Evolutionary conservation across 2,797 vertebrate species (phyloP).

Genomic region (Cottoperca gobio): DNA sequence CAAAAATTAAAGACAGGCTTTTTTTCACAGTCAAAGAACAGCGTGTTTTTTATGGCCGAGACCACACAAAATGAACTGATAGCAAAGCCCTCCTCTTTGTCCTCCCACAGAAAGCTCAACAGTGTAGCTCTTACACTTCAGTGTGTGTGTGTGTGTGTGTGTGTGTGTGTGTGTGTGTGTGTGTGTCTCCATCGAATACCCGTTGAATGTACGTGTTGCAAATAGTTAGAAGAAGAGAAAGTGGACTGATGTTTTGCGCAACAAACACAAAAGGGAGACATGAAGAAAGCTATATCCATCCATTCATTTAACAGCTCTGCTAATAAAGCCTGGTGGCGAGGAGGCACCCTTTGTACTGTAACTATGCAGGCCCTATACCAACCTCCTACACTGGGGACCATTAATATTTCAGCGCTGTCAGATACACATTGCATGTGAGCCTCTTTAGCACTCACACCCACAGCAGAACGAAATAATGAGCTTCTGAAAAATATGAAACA

Average conservation of each 20-base stretch:
- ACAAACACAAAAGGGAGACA: slow-evolving; percentile 66
- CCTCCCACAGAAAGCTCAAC: slow-evolving; percentile 66
- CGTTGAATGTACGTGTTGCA: slow-evolving; percentile 39
- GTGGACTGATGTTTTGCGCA: slow-evolving; percentile 64
- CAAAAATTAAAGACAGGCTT: slow-evolving; percentile 95
- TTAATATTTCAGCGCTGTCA: slow-evolving; percentile 86
- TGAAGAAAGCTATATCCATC: slow-evolving; percentile 69
- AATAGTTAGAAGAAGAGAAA: slow-evolving; percentile 52
- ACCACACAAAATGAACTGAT: slow-evolving; percentile 97
- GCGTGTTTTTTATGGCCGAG: slow-evolving; percentile 91
- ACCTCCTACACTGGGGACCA: slow-evolving; percentile 84
- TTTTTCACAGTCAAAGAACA: slow-evolving; percentile 93
- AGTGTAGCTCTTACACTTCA: slow-evolving; percentile 20
- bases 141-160: background rate
- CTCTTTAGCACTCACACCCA: slow-evolving; percentile 82
- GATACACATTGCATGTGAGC: slow-evolving; percentile 81
- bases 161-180: background rate
- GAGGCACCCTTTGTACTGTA: slow-evolving; percentile 84
- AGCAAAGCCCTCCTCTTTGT: slow-evolving; percentile 84
- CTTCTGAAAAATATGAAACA: slow-evolving; percentile 83
- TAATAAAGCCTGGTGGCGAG: slow-evolving; percentile 85
- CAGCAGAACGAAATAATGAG: slow-evolving; percentile 85
- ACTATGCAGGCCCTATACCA: slow-evolving; percentile 81
- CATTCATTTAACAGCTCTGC: slow-evolving; percentile 80
- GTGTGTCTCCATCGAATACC: slow-evolving; percentile 14